phyloP scores from a whole-genome alignment of 2,797 vertebrate genomes.

The Ispidina lecontei region DNA sequence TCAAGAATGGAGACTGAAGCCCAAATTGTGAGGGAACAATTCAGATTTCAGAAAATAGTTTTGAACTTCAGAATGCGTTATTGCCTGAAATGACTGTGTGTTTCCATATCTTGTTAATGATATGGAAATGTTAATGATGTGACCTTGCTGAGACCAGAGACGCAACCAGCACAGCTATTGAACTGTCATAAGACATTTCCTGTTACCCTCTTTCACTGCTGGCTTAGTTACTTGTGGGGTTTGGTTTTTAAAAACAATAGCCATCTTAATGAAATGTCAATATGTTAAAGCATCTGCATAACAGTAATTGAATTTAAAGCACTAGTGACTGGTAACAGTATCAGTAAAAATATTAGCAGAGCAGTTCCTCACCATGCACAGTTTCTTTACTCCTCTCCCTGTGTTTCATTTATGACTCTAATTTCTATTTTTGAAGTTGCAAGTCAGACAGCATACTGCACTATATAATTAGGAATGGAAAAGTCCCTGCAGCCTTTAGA shows the following conservation, averaged over 20 bases:
- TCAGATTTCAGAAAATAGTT: neutral
- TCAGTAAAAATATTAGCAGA: neutral
- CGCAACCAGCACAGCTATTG: neutral
- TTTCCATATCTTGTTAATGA: neutral
- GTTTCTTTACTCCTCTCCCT: neutral
- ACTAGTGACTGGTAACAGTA: neutral
- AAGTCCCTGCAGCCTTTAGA: slow-evolving; percentile 44
- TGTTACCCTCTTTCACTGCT: neutral
- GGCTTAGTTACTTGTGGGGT: neutral
- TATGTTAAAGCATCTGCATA: neutral
- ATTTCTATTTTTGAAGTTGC: slow-evolving; percentile 12
- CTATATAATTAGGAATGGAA: slow-evolving; percentile 50
- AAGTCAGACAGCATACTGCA: slow-evolving; percentile 9
- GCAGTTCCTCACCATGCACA: neutral
- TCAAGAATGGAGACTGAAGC: neutral
- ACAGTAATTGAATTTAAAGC: neutral
- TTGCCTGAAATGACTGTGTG: neutral
- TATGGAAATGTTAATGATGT: neutral
- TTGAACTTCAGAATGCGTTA: neutral
- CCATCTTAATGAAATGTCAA: neutral
- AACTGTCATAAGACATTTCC: neutral
- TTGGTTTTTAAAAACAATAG: neutral
- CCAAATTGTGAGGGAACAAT: neutral
- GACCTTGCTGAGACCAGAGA: neutral
- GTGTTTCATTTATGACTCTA: neutral